Percentiles rank a stretch among this genome's conserved stretches.
These are phyloP conservation scores for Tigriopus californicus DNA, from an alignment of 2,888 invertebrate species.

Conservation along the genomic window DNA sequence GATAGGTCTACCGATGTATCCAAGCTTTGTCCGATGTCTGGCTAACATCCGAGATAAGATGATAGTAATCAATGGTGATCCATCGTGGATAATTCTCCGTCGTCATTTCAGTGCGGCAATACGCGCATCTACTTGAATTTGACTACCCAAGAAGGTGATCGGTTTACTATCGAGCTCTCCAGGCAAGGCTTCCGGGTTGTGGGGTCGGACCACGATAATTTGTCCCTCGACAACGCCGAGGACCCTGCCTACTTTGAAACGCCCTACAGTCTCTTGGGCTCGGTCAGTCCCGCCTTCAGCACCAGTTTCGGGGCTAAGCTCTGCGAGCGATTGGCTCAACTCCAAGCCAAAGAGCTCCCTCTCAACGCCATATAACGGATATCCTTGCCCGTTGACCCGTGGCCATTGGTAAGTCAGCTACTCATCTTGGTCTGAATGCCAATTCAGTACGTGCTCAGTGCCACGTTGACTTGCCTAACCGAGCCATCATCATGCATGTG, in stretches of 20 bases:
- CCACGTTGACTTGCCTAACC: too few species aligned
- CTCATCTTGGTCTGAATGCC: too few species aligned
- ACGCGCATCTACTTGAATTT: constrained; percentile 2
- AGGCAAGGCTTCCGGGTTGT: not conserved
- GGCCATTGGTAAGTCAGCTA: too few species aligned
- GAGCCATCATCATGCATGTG: too few species aligned
- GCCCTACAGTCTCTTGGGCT: constrained; percentile 9
- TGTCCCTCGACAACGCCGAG: not conserved
- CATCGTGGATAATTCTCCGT: too few species aligned
- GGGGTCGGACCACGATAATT: not conserved
- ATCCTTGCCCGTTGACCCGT: constrained; percentile 34
- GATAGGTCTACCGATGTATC: too few species aligned
- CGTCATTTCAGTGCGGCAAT: not conserved
- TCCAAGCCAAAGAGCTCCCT: not conserved
- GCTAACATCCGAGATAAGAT: too few species aligned
- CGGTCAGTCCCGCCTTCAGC: constrained; percentile 7
- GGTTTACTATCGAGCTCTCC: not conserved
- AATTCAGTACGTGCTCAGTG: too few species aligned
- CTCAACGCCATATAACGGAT: not conserved
- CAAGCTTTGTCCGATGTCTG: too few species aligned
- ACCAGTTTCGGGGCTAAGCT: not conserved
- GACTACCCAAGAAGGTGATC: not conserved
- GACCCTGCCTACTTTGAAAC: constrained; percentile 3
- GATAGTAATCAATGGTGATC: too few species aligned
- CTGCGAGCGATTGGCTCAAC: not conserved